Conservation (phyloP, 2,888 invertebrate species). For the Himalopsyche kuldschensis region DNA sequence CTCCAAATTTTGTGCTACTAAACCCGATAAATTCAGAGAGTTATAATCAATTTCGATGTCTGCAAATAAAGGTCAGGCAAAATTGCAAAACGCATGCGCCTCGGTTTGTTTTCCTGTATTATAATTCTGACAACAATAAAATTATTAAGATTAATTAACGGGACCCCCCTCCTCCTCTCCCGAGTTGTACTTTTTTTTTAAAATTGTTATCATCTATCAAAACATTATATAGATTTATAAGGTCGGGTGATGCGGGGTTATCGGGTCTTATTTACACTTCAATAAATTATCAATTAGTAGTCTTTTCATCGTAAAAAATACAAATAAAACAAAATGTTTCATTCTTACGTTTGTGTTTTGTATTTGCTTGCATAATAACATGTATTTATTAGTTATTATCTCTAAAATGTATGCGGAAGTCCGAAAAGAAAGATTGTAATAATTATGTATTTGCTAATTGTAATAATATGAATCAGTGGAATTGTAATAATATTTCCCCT, state of each 20-base stretch:
- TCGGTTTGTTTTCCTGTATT: too few relatives aligned
- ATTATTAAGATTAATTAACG: too few relatives aligned
- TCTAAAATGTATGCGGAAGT: neutral
- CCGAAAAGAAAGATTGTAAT: neutral
- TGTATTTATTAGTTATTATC: neutral
- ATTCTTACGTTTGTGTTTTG: neutral
- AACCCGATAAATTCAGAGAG: too few relatives aligned
- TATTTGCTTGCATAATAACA: neutral
- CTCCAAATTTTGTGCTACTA: too few relatives aligned
- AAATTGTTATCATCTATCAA: neutral
- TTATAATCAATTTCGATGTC: too few relatives aligned
- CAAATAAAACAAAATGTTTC: neutral
- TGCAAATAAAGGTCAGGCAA: too few relatives aligned
- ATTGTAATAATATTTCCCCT: too few relatives aligned
- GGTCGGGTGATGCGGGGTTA: slow-evolving; percentile 10
- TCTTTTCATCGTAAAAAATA: slow-evolving; percentile 8
- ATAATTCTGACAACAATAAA: too few relatives aligned
- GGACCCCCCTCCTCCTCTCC: too few relatives aligned
- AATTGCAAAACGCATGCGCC: too few relatives aligned
- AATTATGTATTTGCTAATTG: too few relatives aligned
- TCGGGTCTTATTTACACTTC: slow-evolving; percentile 5
- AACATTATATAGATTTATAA: neutral
- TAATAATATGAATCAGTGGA: too few relatives aligned
- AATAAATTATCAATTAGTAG: slow-evolving; percentile 27
- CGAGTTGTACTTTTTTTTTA: neutral